Evolutionary conservation across 2,888 invertebrate species (phyloP), one percentile per base, ranked within the genome.

Genomic region (Phanerotoma sp.): DNA sequence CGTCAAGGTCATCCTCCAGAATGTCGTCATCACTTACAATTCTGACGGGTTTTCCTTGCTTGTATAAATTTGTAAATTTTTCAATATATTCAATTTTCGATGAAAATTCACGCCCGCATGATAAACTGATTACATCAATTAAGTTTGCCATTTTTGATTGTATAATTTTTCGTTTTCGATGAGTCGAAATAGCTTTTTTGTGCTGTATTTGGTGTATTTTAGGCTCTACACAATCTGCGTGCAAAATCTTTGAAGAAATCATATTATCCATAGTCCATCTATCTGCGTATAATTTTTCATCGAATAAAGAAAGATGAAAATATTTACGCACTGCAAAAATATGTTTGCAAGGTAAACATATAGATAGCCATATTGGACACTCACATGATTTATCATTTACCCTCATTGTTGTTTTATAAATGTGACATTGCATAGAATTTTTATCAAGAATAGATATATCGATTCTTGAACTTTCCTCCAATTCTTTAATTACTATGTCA

Each of bases 301-400:
- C 16, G 32, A 44, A 55, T 5, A 55, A 15, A 9, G 45, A 6
- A 18, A 45, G 0, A 5, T 46, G 5, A 18, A 44, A 40, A 3
- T 25, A 40, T 15, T 22, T 44, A 9, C 55, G 25, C 0, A 45
- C 38, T 7, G 28, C 32, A 7, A 51, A 38, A 11, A 51, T 55
- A 45, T 55, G 55, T 6, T 32, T 25, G 18, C 55, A 51, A 7
- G 55, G 45, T 6, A 55, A 11, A 10, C 5, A 20, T n/a, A 30
- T 38, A 10, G 55, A 55, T 5, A 28, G 50, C 38, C 44, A 46
- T 10, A 38, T 35, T 4, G 45, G 13, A n/a, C 55, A 50, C 9
- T 35, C 15, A 16, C 55, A 55, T 18, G 25, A 25, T 25, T 25
- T 25, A 1, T 25, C 25, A n/a, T n/a, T n/a, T n/a, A n/a, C n/a